Evolutionary conservation across 2,113 vertebrate genomes (phyloP).

Genomic region (Calidris pygmaea): DNA sequence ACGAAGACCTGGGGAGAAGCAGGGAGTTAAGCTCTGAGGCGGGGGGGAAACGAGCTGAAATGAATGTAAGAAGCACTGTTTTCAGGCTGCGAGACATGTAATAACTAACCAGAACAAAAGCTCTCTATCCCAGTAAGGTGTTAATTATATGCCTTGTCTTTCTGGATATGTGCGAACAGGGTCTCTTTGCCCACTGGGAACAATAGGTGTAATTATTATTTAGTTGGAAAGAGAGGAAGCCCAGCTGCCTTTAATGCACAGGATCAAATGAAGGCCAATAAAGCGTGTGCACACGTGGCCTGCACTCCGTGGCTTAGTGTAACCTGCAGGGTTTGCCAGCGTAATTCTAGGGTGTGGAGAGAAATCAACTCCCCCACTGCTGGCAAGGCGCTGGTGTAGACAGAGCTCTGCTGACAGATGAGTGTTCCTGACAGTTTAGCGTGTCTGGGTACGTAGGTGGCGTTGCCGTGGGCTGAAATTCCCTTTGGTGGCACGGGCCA

Average conservation of each 20-base stretch:
- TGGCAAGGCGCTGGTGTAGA: conserved; percentile 50
- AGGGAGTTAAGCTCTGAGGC: neutral
- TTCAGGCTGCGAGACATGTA: conserved; percentile 21
- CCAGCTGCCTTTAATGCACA: conserved; percentile 53
- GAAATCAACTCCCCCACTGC: conserved; percentile 52
- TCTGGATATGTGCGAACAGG: neutral
- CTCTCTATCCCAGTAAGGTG: conserved; percentile 34
- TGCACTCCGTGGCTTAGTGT: conserved; percentile 30
- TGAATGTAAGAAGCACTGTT: conserved; percentile 30
- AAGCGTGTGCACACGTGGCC: conserved; percentile 27
- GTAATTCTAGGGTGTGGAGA: conserved; percentile 66
- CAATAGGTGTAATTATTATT: conserved; percentile 57
- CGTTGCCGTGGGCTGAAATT: neutral
- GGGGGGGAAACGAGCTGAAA: conserved; percentile 27
- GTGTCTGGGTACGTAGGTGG: conserved; percentile 31
- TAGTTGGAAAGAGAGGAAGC: conserved; percentile 47
- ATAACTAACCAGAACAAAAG: conserved; percentile 54
- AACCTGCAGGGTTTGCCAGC: conserved; percentile 51
- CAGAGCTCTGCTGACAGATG: conserved; percentile 57
- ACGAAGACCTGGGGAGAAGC: neutral
- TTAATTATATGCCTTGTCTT: conserved; percentile 46
- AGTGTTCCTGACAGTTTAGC: conserved; percentile 53
- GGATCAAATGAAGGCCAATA: conserved; percentile 69
- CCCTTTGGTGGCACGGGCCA: neutral
- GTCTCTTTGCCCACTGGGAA: conserved; percentile 43